Conservation (phyloP, 2,797 vertebrate species). For the Diceros bicornis region DNA sequence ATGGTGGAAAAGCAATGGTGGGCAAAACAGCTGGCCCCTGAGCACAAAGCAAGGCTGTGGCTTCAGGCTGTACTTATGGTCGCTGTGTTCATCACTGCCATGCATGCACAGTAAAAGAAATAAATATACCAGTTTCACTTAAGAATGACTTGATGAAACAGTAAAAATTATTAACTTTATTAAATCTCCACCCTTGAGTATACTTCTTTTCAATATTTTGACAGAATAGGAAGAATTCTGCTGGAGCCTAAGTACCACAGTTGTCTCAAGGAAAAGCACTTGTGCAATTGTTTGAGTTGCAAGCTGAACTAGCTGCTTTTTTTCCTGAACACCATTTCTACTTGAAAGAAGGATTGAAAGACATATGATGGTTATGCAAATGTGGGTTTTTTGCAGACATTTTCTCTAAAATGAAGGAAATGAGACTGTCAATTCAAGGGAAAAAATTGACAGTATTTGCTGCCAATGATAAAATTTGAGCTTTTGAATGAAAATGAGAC, state of each 20-base stretch:
- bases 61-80: neutral
- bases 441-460: conserved; percentile 37
- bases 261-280: neutral
- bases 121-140: neutral
- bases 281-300: neutral
- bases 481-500: conserved; percentile 18
- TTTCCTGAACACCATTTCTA: neutral
- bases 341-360: conserved; percentile 40
- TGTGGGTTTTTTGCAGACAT: neutral
- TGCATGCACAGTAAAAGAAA: neutral
- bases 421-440: neutral
- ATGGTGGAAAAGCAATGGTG: neutral
- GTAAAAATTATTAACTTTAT: conserved; percentile 55
- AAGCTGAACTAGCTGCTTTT: neutral
- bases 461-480: conserved; percentile 44
- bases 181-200: conserved; percentile 32
- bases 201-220: conserved; percentile 58
- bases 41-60: neutral
- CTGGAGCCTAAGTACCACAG: neutral
- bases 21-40: neutral
- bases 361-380: conserved; percentile 18
- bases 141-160: conserved; percentile 17
- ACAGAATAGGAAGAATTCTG: conserved; percentile 10
- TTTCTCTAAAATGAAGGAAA: conserved; percentile 30
- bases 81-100: neutral